phyloP scores from a whole-genome alignment of 2,888 invertebrate species.

The Toxonevra muliebris region DNA sequence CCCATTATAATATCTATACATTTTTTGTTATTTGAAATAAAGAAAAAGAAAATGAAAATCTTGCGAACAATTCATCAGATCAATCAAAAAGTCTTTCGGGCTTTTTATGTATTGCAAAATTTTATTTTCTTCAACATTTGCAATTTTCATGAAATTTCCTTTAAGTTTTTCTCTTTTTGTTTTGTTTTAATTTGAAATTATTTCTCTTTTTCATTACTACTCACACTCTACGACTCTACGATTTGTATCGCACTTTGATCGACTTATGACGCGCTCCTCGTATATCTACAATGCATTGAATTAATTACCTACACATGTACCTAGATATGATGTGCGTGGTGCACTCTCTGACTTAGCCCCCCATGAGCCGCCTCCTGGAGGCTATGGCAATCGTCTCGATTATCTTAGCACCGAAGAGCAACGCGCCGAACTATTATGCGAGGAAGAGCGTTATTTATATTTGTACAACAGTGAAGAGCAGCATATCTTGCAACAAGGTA shows the following conservation, averaged over 20 bases:
- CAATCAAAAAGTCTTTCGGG: too few relatives aligned
- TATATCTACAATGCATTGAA: background rate
- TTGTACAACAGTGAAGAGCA: constrained; percentile 88
- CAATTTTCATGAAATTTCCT: background rate
- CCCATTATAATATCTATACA: too few relatives aligned
- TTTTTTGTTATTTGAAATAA: too few relatives aligned
- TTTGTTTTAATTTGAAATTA: constrained; percentile 26
- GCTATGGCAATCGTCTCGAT: constrained; percentile 69
- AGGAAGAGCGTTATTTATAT: constrained; percentile 91
- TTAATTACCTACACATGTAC: background rate
- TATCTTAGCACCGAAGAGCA: constrained; percentile 77
- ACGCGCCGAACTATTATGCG: constrained; percentile 89
- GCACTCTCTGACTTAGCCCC: constrained; percentile 85
- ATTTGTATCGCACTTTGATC: background rate
- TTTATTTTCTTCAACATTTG: too few relatives aligned
- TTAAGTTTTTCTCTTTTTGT: constrained; percentile 4
- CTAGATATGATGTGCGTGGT: constrained; percentile 94
- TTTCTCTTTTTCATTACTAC: constrained; percentile 26
- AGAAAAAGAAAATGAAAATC: too few relatives aligned
- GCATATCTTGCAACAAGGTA: constrained; percentile 91
- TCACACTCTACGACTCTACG: background rate
- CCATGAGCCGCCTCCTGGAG: constrained; percentile 83
- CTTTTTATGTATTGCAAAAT: too few relatives aligned
- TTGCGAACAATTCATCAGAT: too few relatives aligned
- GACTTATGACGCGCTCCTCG: too few relatives aligned